A percentile compares a stretch with the other conserved stretches of the same genome.
Evolutionary conservation across 1,140 invertebrate genomes (phyloP).

Genomic region (Lysiphlebus fabarum): DNA sequence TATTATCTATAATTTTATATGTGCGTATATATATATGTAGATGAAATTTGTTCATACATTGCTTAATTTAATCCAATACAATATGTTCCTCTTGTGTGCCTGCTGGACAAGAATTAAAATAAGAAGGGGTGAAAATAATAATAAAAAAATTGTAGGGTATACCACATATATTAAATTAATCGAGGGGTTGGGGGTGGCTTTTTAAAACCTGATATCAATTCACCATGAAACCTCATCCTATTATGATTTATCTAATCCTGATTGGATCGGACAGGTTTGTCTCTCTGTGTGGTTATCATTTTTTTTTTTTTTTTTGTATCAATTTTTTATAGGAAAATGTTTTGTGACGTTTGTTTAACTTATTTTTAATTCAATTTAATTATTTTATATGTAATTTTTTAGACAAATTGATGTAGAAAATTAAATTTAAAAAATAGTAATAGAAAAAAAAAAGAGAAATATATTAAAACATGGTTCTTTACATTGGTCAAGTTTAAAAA

Average conservation of each 20-base stretch:
- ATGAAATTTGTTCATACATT: constrained; percentile 27
- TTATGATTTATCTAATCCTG: constrained; percentile 50
- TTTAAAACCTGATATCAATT: constrained; percentile 51
- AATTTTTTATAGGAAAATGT: neutral
- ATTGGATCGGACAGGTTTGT: constrained; percentile 44
- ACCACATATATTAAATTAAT: constrained; percentile 14
- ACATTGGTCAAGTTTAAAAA: too few relatives aligned
- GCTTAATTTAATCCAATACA: constrained; percentile 56
- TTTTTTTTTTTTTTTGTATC: too few relatives aligned
- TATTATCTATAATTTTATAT: too few relatives aligned
- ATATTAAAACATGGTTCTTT: too few relatives aligned
- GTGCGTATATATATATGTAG: constrained; percentile 27
- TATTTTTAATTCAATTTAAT: neutral
- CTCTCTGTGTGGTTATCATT: constrained; percentile 10
- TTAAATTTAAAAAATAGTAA: too few relatives aligned
- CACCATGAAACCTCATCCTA: constrained; percentile 53
- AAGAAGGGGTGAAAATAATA: too few relatives aligned
- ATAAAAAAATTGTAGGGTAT: constrained; percentile 21
- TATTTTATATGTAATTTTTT: too few relatives aligned
- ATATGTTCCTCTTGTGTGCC: constrained; percentile 41
- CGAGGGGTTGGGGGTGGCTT: constrained; percentile 41
- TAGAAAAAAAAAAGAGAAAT: too few relatives aligned
- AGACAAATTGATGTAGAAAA: too few relatives aligned
- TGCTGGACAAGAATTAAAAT: too few relatives aligned
- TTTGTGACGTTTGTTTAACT: neutral